Evolutionary conservation across 2,113 vertebrate genomes (phyloP).

Genomic region (Burhinus bistriatus): DNA sequence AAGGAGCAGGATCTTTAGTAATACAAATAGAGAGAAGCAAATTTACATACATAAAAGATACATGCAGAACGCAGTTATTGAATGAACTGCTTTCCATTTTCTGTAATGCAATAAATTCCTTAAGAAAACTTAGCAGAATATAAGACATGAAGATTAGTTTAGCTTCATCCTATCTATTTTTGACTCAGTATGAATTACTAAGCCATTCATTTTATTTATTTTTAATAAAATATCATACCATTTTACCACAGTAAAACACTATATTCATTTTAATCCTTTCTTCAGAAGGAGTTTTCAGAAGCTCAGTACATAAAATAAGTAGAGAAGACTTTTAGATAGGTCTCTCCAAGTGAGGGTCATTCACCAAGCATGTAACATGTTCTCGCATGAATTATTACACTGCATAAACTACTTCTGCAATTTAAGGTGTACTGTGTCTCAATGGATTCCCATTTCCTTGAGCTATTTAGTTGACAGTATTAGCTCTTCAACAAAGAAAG

Average conservation of each 20-base stretch:
- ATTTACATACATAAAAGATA: background rate
- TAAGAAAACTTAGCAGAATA: background rate
- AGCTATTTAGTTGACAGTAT: background rate
- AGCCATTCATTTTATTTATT: background rate
- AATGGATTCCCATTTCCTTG: background rate
- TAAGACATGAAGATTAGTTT: background rate
- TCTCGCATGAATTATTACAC: background rate
- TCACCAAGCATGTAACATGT: background rate
- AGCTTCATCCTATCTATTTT: background rate
- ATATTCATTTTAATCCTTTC: background rate
- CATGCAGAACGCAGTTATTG: background rate
- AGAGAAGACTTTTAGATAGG: background rate
- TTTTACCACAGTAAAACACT: background rate
- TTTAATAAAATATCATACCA: background rate
- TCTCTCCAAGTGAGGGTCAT: background rate
- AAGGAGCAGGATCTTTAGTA: conserved; percentile 22
- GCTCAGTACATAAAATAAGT: background rate
- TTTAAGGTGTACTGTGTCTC: background rate
- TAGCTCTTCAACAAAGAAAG: background rate
- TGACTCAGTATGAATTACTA: background rate
- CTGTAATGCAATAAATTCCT: background rate
- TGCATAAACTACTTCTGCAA: background rate
- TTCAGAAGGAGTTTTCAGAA: background rate
- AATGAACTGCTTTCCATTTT: background rate
- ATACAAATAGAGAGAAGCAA: conserved; percentile 7